Base-by-base conservation (phyloP, 2,797 vertebrate species). In the Numenius phaeopus region DNA sequence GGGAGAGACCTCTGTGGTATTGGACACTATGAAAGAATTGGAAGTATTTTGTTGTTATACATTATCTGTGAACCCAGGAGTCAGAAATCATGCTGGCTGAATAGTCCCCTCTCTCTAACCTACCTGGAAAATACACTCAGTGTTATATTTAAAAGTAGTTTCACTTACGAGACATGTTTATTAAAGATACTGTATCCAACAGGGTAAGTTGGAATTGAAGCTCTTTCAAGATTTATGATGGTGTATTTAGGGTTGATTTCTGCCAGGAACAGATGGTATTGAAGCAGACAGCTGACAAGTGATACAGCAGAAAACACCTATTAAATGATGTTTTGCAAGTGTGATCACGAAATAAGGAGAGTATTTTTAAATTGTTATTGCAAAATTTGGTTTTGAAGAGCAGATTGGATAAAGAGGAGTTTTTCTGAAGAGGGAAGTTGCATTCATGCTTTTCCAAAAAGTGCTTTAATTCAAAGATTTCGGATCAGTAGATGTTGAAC, bases 231-330 rank as follows among this genome's bases (percentile, higher is more conserved):
- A 44, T 88, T 83, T 84, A 54, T 75, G 40, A 32, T 77, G 3
- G 0, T 90, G 44, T 90, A 34, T 84, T 84, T 82, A 58, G 49
- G 24, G 29, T 61, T 90, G 81, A 65, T 90, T 84, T 89, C 26
- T 84, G 21, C 62, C 49, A 72, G 83, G 77, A 89, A 47, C 92
- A 95, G 94, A 95, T 89, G 91, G 93, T 58, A 32, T 65, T 71
- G 54, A 89, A 95, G 58, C 22, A 91, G 81, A 81, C 73, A 94
- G 81, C 80, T 95, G 92, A 87, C 54, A 87, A 90, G 10, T 89
- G 30, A 64, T 61, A 55, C 57, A 92, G 77, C 81, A 94, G 52
- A 89, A 71, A 94, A 65, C 58, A 76, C 54, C 39, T 75, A 64
- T 83, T 81, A 76, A 89, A 64, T 71, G 27, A 20, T 66, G 83